Conservation (phyloP, 2,888 invertebrate species). For the Coelinius sp. region DNA sequence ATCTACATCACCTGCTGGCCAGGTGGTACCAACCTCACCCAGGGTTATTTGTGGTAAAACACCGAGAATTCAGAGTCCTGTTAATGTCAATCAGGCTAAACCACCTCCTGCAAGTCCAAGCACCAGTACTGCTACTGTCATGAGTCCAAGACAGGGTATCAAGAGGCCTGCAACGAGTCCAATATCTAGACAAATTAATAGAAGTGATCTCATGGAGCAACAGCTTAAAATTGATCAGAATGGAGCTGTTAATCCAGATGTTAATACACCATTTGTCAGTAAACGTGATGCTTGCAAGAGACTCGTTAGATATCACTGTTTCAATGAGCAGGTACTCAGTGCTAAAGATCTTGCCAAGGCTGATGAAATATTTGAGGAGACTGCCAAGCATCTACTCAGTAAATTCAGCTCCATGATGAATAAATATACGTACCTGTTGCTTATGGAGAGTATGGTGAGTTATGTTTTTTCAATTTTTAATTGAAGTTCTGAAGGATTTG, state of each 20-base stretch:
- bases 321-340: constrained; percentile 77
- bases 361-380: constrained; percentile 80
- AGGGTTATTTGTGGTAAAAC: constrained; percentile 41
- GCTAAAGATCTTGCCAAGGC: constrained; percentile 79
- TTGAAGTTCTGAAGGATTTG: background rate
- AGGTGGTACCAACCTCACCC: constrained; percentile 55
- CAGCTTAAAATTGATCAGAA: constrained; percentile 83
- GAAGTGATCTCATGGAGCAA: constrained; percentile 76
- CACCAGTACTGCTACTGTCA: constrained; percentile 47
- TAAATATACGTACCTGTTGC: constrained; percentile 80
- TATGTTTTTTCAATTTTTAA: background rate
- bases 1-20: constrained; percentile 60
- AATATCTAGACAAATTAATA: constrained; percentile 64
- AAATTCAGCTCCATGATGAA: constrained; percentile 81
- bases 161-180: constrained; percentile 67
- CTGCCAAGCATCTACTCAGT: constrained; percentile 78
- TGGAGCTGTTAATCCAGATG: constrained; percentile 82
- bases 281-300: constrained; percentile 84
- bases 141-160: constrained; percentile 62
- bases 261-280: constrained; percentile 79
- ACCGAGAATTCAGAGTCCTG: constrained; percentile 51
- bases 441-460: constrained; percentile 85
- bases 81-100: constrained; percentile 49
- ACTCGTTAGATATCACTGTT: constrained; percentile 82
- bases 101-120: constrained; percentile 60